Percentiles rank a stretch among this genome's conserved stretches.
Evolutionary conservation across 2,113 vertebrate species (phyloP).

Genomic region (Spheniscus mendiculus): DNA sequence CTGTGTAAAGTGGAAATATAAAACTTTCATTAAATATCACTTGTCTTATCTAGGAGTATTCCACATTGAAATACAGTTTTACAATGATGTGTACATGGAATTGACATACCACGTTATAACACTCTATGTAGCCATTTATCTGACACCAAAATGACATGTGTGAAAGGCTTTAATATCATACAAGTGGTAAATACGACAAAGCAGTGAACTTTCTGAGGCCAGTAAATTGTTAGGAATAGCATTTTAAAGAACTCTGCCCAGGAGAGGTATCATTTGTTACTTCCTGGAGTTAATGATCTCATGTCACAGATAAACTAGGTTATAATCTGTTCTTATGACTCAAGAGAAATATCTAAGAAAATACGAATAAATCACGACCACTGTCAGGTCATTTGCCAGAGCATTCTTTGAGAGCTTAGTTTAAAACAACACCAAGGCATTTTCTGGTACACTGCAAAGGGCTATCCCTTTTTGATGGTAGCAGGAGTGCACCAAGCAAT

Average conservation of each 20-base stretch:
- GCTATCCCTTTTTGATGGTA: background rate
- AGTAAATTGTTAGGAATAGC: slow-evolving; percentile 1
- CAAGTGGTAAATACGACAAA: background rate
- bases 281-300: slow-evolving; percentile 42
- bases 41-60: background rate
- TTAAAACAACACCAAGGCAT: background rate
- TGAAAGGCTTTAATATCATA: background rate
- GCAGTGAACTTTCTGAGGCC: background rate
- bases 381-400: slow-evolving; percentile 13
- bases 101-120: background rate
- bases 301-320: slow-evolving; percentile 32
- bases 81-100: background rate
- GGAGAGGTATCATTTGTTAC: slow-evolving; percentile 18
- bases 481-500: background rate
- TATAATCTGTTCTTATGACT: slow-evolving; percentile 50
- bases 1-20: background rate
- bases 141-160: background rate
- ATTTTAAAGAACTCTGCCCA: slow-evolving; percentile 19
- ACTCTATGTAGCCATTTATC: background rate
- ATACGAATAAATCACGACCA: slow-evolving; percentile 8
- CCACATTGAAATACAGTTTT: background rate
- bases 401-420: background rate
- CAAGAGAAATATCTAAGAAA: slow-evolving; percentile 34
- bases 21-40: background rate
- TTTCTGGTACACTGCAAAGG: background rate